Base-by-base conservation (phyloP, 2,797 vertebrate genomes). In the Hirundo rustica region DNA sequence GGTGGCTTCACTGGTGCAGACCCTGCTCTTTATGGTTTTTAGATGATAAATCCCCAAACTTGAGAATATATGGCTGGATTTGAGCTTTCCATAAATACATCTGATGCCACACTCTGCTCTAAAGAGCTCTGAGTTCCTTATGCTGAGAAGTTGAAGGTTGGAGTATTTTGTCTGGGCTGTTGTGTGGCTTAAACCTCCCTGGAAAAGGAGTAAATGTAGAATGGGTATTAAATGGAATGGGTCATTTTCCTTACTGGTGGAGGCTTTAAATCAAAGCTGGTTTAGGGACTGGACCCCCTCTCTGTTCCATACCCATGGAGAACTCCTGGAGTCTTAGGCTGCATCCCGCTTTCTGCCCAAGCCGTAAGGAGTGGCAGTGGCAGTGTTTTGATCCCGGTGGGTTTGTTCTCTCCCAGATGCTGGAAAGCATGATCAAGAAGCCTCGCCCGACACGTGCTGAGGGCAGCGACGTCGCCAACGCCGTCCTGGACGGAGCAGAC, bases 391-490 rank as follows among this genome's bases (percentile, higher is more conserved):
- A 95, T 40, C 48, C 23, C 26, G 3, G 34, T 50, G 66, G 11
- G 3, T 36, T 67, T 70, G 7, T 51, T 73, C n/a, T 67, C 29
- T 70, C 53, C 50, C 76, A 99, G 99, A 99, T 99, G 99, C 96
- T 99, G 98, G 99, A 99, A 97, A 99, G 99, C 97, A 99, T 99
- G 99, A 99, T 99, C 96, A 99, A 99, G 98, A 99, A 99, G 83
- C 99, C 99, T 42, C 98, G 99, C 11, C 99, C 99, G 0, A 99
- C 99, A 1, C 99, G 99, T 4, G 99, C 99, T 0, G 99, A 99
- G 97, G 99, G 99, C 96, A 99, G 99, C 1, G 98, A 98, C 0
- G 98, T 98, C 11, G 98, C 98, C 61, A 98, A 98, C 6, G 98
- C 98, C 0, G 98, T 98, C 20, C 91, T 98, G 80, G 98, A 98